Base-by-base conservation (phyloP, 1,140 invertebrate genomes). In the Drosophila sproati region DNA sequence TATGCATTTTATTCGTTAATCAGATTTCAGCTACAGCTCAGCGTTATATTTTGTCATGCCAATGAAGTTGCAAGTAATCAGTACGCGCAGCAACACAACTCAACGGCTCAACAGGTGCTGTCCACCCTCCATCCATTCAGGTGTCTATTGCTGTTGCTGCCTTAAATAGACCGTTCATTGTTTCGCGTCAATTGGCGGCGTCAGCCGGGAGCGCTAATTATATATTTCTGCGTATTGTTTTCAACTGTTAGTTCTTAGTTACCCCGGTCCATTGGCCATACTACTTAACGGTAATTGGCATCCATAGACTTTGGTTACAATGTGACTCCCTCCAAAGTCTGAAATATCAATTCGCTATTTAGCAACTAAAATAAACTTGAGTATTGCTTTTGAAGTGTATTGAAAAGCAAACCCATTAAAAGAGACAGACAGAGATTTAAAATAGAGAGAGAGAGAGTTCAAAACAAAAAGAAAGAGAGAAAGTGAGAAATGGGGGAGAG, bases 1-100 rank as follows among this genome's bases (percentile, higher is more conserved):
- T 50, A 35, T 51, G 29, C 43, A 32, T 68, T 54, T 54, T 12
- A 54, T 68, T 57, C 45, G n/a, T 37, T 37, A 57, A 59, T 47
- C 66, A 57, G 20, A 64, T 45, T 41, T 28, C 41, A 4, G 52
- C 20, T 55, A 50, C 51, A 66, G 50, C 62, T 45, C 5, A 54
- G 31, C 51, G n/a, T 10, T 5, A 48, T 0, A 34, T 41, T 45
- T 28, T 20, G 43, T 50, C 37, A 37, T 37, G 20, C 66, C 34
- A 37, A 6, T 51, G 10, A 20, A 6, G 29, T 32, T 34, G 59
- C 41, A 37, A 48, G 61, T 48, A 45, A 66, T 51, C 34, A 28
- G 32, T 29, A 10, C 52, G 48, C 3, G 32, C 35, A 52, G 50
- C 50, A 34, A n/a, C 31, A 52, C 50, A 52, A 31, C 39, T 43